These are phyloP conservation scores for Drosophila maculinotata DNA, from an alignment of 2,888 invertebrate genomes.

Conservation along the genomic window DNA sequence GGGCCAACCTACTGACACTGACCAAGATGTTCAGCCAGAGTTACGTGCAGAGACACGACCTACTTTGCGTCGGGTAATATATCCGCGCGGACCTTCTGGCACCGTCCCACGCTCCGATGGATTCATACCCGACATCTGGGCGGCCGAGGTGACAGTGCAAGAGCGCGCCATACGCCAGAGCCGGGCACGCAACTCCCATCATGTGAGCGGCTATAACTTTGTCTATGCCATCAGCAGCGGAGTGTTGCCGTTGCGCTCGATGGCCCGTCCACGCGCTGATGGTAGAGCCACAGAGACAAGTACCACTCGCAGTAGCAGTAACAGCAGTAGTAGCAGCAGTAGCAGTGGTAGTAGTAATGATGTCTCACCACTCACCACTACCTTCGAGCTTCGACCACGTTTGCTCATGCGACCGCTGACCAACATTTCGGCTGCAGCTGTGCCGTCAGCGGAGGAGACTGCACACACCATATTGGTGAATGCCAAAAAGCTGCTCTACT, in stretches of 20 bases:
- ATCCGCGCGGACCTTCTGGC: conserved; percentile 5
- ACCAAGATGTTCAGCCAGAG: conserved; percentile 3
- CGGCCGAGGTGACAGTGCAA: conserved; percentile 84
- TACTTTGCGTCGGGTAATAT: conserved; percentile 10
- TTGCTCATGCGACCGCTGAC: conserved; percentile 59
- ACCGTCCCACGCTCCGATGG: conserved; percentile 54
- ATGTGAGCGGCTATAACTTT: conserved; percentile 83
- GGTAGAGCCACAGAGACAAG: no score
- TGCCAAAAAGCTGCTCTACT: conserved; percentile 92
- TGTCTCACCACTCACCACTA: conserved; percentile 37
- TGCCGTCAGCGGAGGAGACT: conserved; percentile 15
- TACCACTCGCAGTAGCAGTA: conserved; percentile 37
- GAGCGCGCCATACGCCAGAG: conserved; percentile 83
- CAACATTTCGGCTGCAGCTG: conserved; percentile 9
- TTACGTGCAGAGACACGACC: conserved; percentile 4
- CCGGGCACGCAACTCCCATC: conserved; percentile 76
- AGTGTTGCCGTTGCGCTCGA: conserved; percentile 72
- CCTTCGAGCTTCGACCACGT: conserved; percentile 46
- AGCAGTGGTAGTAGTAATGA: conserved; percentile 36
- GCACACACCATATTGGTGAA: conserved; percentile 86
- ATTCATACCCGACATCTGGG: conserved; percentile 85
- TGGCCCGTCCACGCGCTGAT: neutral
- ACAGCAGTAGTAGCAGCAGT: conserved; percentile 20
- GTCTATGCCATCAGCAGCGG: conserved; percentile 85
- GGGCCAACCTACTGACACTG: neutral